phyloP scores from a whole-genome alignment of 2,888 invertebrate species.

The Bimastos eiseni region DNA sequence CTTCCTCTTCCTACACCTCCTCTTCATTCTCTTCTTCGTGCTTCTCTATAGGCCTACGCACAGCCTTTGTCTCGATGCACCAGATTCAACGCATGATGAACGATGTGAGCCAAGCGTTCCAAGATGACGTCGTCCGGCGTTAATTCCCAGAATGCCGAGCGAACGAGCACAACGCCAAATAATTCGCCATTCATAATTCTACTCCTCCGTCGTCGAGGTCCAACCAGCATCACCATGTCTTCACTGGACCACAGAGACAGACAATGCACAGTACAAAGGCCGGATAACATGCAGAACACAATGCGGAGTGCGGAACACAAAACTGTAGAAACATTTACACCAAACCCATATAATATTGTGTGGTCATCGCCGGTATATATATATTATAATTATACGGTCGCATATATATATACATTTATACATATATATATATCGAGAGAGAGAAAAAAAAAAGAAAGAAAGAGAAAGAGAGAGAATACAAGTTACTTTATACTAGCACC shows the following conservation, averaged over 20 bases:
- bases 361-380: background rate
- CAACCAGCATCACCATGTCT: no score
- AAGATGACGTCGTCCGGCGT: background rate
- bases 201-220: background rate
- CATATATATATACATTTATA: background rate
- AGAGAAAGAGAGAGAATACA: no score
- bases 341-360: background rate
- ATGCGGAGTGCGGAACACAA: no score
- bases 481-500: no score
- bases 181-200: background rate
- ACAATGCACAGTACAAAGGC: background rate
- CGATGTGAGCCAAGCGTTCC: background rate
- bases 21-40: background rate
- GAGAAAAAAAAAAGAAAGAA: no score
- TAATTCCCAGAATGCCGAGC: background rate
- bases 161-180: background rate
- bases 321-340: background rate
- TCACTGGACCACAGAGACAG: background rate
- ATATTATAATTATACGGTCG: background rate
- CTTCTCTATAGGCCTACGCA: background rate
- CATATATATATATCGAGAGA: background rate
- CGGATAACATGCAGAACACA: background rate
- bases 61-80: background rate
- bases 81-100: conserved; percentile 13
- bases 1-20: background rate